Evolutionary conservation across 1,140 invertebrate genomes (phyloP).

Genomic region (Calycopis cecrops): DNA sequence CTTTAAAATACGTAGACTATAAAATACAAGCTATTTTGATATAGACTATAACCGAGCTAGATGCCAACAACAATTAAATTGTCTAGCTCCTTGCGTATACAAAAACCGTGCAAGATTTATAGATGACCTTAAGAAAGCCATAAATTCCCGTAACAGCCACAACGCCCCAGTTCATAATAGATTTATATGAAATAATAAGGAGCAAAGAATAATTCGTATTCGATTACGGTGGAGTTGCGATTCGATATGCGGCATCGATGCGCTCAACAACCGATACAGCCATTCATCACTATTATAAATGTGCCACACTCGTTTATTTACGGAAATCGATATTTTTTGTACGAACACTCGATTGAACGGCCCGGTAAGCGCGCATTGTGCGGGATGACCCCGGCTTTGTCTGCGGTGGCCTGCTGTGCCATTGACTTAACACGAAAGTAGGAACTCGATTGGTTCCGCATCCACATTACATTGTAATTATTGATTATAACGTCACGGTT

Average conservation of each 20-base stretch:
- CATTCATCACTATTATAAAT: slow-evolving; percentile 76
- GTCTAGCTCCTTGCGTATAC: slow-evolving; percentile 10
- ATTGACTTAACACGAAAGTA: slow-evolving; percentile 43
- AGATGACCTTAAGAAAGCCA: slow-evolving; percentile 25
- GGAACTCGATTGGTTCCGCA: slow-evolving; percentile 54
- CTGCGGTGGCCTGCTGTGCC: slow-evolving; percentile 42
- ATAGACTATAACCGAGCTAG: too few species aligned
- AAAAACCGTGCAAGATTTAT: slow-evolving; percentile 40
- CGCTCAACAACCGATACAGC: slow-evolving; percentile 52
- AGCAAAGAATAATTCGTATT: slow-evolving; percentile 57
- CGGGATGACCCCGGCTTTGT: slow-evolving; percentile 64
- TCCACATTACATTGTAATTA: slow-evolving; percentile 63
- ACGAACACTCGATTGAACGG: slow-evolving; percentile 64
- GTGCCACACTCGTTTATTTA: slow-evolving; percentile 73
- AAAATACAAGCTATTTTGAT: too few species aligned
- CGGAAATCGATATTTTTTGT: slow-evolving; percentile 75
- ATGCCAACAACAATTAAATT: slow-evolving; percentile 11
- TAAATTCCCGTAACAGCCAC: slow-evolving; percentile 25
- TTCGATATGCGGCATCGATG: slow-evolving; percentile 66
- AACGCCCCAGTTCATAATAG: slow-evolving; percentile 59
- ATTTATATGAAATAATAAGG: slow-evolving; percentile 47
- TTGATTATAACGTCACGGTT: slow-evolving; percentile 67
- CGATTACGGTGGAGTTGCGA: slow-evolving; percentile 55
- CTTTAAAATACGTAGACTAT: too few species aligned
- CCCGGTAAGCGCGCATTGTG: slow-evolving; percentile 68